Conservation (phyloP, 2,797 vertebrate genomes). For the Halcyon leucocephala region DNA sequence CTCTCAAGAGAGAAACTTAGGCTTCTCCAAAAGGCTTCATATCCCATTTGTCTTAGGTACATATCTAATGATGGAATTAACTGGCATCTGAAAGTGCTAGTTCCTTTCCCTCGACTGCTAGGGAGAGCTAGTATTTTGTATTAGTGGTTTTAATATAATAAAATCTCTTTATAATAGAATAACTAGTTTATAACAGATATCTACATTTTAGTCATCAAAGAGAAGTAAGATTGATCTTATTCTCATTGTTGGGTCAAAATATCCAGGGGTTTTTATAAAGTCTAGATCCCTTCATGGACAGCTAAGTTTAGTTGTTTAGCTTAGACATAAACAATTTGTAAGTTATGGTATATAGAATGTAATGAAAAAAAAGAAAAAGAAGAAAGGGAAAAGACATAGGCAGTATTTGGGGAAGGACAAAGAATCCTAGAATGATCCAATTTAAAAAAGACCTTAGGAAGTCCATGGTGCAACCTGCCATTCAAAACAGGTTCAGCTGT, state of each 20-base stretch:
- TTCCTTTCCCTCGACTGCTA: not conserved
- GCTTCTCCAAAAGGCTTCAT: not conserved
- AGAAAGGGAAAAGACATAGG: not conserved
- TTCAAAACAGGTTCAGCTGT: not conserved
- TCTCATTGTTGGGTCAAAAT: not conserved
- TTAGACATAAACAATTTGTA: not conserved
- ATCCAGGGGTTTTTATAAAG: not conserved
- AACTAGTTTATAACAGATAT: not conserved
- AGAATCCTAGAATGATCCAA: not conserved
- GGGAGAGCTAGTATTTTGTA: not conserved
- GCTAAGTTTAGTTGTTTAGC: not conserved
- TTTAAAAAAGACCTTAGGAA: not conserved
- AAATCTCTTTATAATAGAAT: not conserved
- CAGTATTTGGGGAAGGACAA: not conserved
- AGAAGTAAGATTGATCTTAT: not conserved
- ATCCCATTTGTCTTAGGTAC: not conserved
- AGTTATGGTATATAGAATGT: not conserved
- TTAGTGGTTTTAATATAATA: not conserved
- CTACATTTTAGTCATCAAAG: not conserved
- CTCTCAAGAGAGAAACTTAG: not conserved
- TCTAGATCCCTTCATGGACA: not conserved
- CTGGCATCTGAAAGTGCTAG: not conserved
- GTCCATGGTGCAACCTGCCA: not conserved
- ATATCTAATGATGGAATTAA: not conserved
- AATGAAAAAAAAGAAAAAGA: not conserved